Evolutionary conservation across 2,888 invertebrate genomes (phyloP).

Genomic region (Aquatica leii): DNA sequence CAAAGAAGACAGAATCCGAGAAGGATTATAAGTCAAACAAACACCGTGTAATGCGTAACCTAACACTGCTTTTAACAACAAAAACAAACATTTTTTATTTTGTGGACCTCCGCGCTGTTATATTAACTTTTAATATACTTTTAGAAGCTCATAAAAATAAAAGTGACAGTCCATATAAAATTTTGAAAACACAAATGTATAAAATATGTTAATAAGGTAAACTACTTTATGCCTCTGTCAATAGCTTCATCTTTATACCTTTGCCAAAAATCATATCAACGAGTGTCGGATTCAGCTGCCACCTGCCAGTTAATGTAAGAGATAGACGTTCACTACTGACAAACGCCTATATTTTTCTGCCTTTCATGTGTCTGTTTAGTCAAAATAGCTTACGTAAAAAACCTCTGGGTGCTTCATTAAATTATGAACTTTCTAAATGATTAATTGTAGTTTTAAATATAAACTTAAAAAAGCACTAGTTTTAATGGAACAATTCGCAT

Average conservation of each 20-base stretch:
- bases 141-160: slow-evolving; percentile 5
- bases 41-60: slow-evolving; percentile 53
- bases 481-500: too few species aligned
- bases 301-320: slow-evolving; percentile 35
- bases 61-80: slow-evolving; percentile 58
- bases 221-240: slow-evolving; percentile 16
- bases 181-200: too few species aligned
- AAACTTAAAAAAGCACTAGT: too few species aligned
- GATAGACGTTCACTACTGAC: slow-evolving; percentile 27
- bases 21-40: slow-evolving; percentile 50
- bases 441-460: background rate
- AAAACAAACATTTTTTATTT: slow-evolving; percentile 52
- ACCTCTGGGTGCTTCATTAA: background rate
- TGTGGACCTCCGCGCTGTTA: slow-evolving; percentile 16
- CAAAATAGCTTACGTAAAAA: slow-evolving; percentile 4
- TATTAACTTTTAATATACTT: slow-evolving; percentile 13
- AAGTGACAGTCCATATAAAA: background rate
- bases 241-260: slow-evolving; percentile 13
- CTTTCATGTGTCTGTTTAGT: slow-evolving; percentile 7
- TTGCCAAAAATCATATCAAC: slow-evolving; percentile 36
- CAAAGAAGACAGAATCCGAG: slow-evolving; percentile 43
- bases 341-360: slow-evolving; percentile 7
- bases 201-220: slow-evolving; percentile 13
- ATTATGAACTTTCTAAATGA: slow-evolving; percentile 5
- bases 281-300: slow-evolving; percentile 34